Conservation (phyloP, 2,888 invertebrate species). For the Theretra japonica region DNA sequence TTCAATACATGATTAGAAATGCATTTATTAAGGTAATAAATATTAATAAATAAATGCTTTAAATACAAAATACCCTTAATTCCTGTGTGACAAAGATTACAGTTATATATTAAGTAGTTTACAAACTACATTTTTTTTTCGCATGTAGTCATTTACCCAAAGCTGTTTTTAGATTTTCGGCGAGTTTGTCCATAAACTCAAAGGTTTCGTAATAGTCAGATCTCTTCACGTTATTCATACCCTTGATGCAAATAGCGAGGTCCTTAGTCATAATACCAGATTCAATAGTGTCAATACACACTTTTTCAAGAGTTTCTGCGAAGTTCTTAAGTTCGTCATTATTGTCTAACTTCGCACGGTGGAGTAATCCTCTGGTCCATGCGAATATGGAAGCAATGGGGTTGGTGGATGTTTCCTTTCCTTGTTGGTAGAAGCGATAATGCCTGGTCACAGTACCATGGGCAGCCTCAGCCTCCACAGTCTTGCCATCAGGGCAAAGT, state of each 20-base stretch:
- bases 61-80: conserved; percentile 64
- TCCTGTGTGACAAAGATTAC: conserved; percentile 55
- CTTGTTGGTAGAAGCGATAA: conserved; percentile 94
- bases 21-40: conserved; percentile 53
- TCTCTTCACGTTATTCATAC: conserved; percentile 90
- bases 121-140: conserved; percentile 62
- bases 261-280: conserved; percentile 98
- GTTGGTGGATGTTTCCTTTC: conserved; percentile 99
- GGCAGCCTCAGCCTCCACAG: conserved; percentile 98
- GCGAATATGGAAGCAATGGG: conserved; percentile 99
- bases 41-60: conserved; percentile 69
- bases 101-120: conserved; percentile 42
- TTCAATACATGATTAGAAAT: conserved; percentile 37
- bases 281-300: conserved; percentile 98
- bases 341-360: conserved; percentile 96
- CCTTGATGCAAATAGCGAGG: conserved; percentile 98
- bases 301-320: conserved; percentile 93
- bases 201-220: conserved; percentile 98
- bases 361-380: conserved; percentile 97
- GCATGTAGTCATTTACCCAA: conserved; percentile 81
- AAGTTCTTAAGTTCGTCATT: conserved; percentile 91
- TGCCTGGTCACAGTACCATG: conserved; percentile 98
- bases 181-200: conserved; percentile 97
- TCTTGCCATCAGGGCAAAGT: conserved; percentile 98
- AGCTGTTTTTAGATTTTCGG: conserved; percentile 92